Evolutionary conservation across 1,140 invertebrate species (phyloP).

Genomic region (Amphibalanus amphitrite): DNA sequence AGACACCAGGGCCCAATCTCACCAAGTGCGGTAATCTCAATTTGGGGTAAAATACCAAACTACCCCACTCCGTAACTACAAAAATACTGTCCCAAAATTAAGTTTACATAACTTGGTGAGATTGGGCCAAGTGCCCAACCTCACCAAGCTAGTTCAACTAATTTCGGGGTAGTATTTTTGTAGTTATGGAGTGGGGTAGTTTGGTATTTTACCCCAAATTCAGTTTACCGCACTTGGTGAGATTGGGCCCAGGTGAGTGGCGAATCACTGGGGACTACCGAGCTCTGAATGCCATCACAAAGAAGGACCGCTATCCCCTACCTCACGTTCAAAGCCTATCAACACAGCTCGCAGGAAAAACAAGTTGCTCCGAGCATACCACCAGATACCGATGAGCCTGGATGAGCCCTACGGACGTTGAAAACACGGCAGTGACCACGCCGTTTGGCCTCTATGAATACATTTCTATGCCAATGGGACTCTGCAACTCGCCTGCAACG

Average conservation of each 20-base stretch:
- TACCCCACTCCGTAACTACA: too few relatives aligned
- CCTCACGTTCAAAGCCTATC: slow-evolving; percentile 8
- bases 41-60: slow-evolving; percentile 5
- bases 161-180: too few relatives aligned
- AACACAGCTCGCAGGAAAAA: slow-evolving; percentile 1
- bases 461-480: slow-evolving; percentile 5
- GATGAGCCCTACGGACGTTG: slow-evolving; percentile 4
- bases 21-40: too few relatives aligned
- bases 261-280: not conserved
- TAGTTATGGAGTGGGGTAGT: too few relatives aligned
- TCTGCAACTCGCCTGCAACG: slow-evolving; percentile 8
- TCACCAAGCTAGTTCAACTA: too few relatives aligned
- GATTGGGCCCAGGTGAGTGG: not conserved
- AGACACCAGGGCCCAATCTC: too few relatives aligned
- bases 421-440: slow-evolving; percentile 9
- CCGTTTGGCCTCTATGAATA: slow-evolving; percentile 10
- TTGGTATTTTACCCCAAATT: too few relatives aligned
- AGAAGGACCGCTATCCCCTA: slow-evolving; percentile 6
- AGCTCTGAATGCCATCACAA: not conserved
- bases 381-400: slow-evolving; percentile 8
- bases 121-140: too few relatives aligned
- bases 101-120: too few relatives aligned
- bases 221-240: too few relatives aligned
- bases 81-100: too few relatives aligned
- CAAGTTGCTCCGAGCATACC: slow-evolving; percentile 8